These are phyloP conservation scores for Parazoanthus atlanticus DNA, from an alignment of 92 coral and sea anemone species.

Conservation along the genomic window DNA sequence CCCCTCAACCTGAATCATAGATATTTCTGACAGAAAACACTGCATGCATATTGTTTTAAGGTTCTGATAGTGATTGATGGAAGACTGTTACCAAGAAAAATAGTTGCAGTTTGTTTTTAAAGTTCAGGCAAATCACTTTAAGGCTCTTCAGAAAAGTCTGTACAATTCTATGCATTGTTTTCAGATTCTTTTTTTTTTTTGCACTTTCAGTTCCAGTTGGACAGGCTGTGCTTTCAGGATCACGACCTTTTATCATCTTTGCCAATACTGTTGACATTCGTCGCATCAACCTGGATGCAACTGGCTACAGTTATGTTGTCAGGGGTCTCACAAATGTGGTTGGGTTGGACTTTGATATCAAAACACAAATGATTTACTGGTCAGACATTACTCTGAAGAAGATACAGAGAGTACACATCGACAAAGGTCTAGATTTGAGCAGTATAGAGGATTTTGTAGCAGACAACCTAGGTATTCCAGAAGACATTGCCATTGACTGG, in stretches of 20 bases:
- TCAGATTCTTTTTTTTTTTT: background rate
- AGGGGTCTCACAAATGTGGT: conserved; percentile 75
- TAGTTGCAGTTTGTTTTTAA: background rate
- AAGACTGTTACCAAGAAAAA: background rate
- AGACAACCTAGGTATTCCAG: conserved; percentile 66
- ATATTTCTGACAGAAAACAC: no score
- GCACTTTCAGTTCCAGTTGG: conserved; percentile 35
- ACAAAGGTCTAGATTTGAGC: conserved; percentile 50
- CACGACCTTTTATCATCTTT: conserved; percentile 65
- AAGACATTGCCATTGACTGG: conserved; percentile 78
- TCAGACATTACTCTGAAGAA: conserved; percentile 63
- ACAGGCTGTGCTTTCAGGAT: conserved; percentile 10
- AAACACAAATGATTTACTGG: conserved; percentile 68
- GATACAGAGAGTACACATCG: conserved; percentile 69
- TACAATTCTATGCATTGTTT: no score
- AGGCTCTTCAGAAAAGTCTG: background rate
- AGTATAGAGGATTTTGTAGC: conserved; percentile 65
- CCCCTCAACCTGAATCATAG: no score
- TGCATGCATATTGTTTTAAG: background rate
- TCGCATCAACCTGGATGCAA: conserved; percentile 69
- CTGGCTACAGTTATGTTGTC: conserved; percentile 67
- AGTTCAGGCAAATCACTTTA: background rate
- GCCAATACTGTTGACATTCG: conserved; percentile 83
- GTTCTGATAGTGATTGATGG: background rate
- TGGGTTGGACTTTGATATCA: conserved; percentile 73